These are phyloP conservation scores for Rhagoletis zephyria DNA, from an alignment of 1,140 invertebrate genomes.

Conservation along the genomic window DNA sequence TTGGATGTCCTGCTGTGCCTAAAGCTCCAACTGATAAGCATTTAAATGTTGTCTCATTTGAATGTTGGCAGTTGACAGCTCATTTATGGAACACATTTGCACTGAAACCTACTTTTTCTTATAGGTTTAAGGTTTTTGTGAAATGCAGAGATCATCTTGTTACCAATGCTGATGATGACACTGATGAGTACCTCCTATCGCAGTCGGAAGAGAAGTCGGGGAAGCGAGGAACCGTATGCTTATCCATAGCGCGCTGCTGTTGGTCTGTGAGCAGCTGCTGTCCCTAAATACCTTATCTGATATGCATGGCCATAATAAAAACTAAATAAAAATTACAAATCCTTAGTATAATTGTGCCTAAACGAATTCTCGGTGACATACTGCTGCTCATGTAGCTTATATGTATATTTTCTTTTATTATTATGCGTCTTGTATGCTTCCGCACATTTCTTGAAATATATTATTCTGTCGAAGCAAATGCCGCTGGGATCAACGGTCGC, in stretches of 20 bases:
- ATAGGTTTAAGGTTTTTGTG: background rate
- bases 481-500: background rate
- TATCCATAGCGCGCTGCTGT: background rate
- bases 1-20: background rate
- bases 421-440: background rate
- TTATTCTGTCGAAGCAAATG: background rate
- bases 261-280: constrained; percentile 1
- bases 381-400: background rate
- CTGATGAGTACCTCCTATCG: background rate
- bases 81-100: background rate
- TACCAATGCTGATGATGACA: constrained; percentile 30
- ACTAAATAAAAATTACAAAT: background rate
- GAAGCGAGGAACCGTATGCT: too few species aligned
- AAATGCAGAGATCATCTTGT: background rate
- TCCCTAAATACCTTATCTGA: constrained; percentile 26
- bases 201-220: background rate
- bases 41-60: constrained; percentile 44
- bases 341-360: background rate
- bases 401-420: background rate
- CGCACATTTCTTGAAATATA: background rate
- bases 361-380: background rate
- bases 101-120: background rate
- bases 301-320: background rate
- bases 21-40: constrained; percentile 30
- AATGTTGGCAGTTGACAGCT: background rate